phyloP scores from a whole-genome alignment of 1,140 invertebrate genomes.

The Onthophagus taurus region DNA sequence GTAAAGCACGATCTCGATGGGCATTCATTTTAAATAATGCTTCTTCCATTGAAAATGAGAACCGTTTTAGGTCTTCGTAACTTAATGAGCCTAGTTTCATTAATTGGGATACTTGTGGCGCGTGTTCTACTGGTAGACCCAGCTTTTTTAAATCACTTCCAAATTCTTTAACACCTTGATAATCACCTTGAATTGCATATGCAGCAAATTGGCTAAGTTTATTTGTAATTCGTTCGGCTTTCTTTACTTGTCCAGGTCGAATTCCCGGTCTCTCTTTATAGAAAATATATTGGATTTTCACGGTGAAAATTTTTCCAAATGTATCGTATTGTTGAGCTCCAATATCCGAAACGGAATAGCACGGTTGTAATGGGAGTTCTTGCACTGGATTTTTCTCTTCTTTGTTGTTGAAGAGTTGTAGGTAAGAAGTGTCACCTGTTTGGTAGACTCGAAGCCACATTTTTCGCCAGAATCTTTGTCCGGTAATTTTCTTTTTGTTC shows the following conservation, averaged over 20 bases:
- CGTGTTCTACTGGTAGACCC: slow-evolving; percentile 93
- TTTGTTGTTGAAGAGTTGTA: slow-evolving; percentile 76
- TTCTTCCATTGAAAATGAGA: slow-evolving; percentile 84
- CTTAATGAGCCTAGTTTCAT: slow-evolving; percentile 89
- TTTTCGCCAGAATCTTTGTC: slow-evolving; percentile 97
- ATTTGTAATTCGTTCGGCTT: slow-evolving; percentile 82
- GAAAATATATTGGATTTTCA: slow-evolving; percentile 96
- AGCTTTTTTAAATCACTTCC: slow-evolving; percentile 86
- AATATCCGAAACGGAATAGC: slow-evolving; percentile 85
- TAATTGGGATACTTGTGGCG: slow-evolving; percentile 90
- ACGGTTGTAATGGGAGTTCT: slow-evolving; percentile 85
- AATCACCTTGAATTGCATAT: slow-evolving; percentile 88
- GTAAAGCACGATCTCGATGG: slow-evolving; percentile 79
- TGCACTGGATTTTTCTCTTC: slow-evolving; percentile 87
- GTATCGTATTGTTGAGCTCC: slow-evolving; percentile 96
- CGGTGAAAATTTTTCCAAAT: slow-evolving; percentile 97
- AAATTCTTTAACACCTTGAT: slow-evolving; percentile 80
- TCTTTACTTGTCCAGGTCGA: slow-evolving; percentile 88
- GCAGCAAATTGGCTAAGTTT: slow-evolving; percentile 90
- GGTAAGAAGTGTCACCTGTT: slow-evolving; percentile 72
- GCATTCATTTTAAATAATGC: slow-evolving; percentile 73
- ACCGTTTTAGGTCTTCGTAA: slow-evolving; percentile 85
- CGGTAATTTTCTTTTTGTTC: slow-evolving; percentile 97
- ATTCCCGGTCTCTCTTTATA: slow-evolving; percentile 98
- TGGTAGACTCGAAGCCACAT: slow-evolving; percentile 75